Evolutionary conservation across 2,797 vertebrate species (phyloP), one percentile per base, ranked within the genome.

Genomic region (Psittacula echo): DNA sequence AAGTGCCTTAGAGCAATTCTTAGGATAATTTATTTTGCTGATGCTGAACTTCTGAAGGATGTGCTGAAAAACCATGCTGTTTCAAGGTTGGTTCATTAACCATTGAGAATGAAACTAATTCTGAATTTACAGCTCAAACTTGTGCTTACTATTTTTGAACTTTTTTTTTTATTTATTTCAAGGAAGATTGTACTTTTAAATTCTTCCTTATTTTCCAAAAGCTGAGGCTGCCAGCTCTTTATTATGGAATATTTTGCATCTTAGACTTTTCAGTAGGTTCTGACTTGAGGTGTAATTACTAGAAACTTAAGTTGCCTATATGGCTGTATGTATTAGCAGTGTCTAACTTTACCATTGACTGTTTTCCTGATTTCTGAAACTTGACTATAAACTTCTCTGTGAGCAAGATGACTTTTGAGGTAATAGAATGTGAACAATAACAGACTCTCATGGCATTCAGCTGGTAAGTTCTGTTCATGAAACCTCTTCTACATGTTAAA

Each of bases 1-100:
- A 99, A 99, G 99, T 99, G 99, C 99, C 99, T 99, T 99, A 99
- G 99, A 99, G 99, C 99, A 99, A 99, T 99, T 98, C 99, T 99
- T 98, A 99, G 99, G 98, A 99, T 99, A 97, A 99, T 99, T 98
- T 99, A 98, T 98, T 99, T 99, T 98, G 99, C 99, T 90, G 99
- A 99, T 98, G 99, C 99, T 61, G 99, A 99, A 97, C 98, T 99
- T 98, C 98, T 99, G 93, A 99, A 99, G 97, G 99, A 99, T 97
- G 99, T 99, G 93, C 98, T 99, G 96, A 99, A 99, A 98, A 99
- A 99, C 97, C 99, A 99, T 97, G 98, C 99, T 93, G 99, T 99
- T 97, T 99, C 99, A 97, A 99, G 99, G 99, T 99, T 93, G 93
- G 98, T 96, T 92, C 8, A 15, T 90, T n/a, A 44, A 54, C 30